Base-by-base conservation (phyloP, 2,888 invertebrate species). In the Caenorhabditis zanzibari region DNA sequence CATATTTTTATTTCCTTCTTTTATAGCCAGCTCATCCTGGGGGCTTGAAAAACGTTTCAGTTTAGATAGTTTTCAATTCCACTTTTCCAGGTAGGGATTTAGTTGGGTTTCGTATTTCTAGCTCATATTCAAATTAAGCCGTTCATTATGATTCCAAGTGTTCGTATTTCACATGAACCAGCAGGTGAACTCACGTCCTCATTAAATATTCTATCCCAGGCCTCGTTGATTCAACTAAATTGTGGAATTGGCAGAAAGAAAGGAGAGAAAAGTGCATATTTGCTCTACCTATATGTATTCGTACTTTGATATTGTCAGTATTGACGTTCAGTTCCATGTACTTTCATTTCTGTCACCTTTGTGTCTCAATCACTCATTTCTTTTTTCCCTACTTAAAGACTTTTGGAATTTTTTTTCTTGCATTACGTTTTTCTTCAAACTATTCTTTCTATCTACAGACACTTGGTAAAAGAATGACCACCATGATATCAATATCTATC, bases 231-330 rank as follows among this genome's bases (percentile, higher is more conserved):
- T 59, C 24, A 5, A 47, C 47, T 59, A 24, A 47, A 69, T 41
- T 58, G 28, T 9, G 19, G 41, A 56, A 41, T 19, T 28, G 32
- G 22, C 14, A 61, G 41, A 56, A 41, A 59, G 47, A 35, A 28
- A 71, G 16, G 49, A 32, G 16, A 35, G 61, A 52, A 71, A 56
- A 68, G 44, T 58, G 41, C 71, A 58, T 71, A 26, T 58, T 71
- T 71, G 44, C 58, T 66, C n/a, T 22, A 26, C 38, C 22, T 16
- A 32, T 66, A 14, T 26, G 24, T 54, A 10, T 26, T 54, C 26
- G 52, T 52, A 54, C 54, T 63, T 24, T 56, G 52, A 64, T 54
- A 28, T 66, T 32, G n/a, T 66, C 74, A 24, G 7, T 52, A 64
- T 38, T 7, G 9, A 44, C 32, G 22, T 52, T 68, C 58, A 41